Evolutionary conservation across 1,140 invertebrate species (phyloP).

Genomic region (Drosophila nannoptera): DNA sequence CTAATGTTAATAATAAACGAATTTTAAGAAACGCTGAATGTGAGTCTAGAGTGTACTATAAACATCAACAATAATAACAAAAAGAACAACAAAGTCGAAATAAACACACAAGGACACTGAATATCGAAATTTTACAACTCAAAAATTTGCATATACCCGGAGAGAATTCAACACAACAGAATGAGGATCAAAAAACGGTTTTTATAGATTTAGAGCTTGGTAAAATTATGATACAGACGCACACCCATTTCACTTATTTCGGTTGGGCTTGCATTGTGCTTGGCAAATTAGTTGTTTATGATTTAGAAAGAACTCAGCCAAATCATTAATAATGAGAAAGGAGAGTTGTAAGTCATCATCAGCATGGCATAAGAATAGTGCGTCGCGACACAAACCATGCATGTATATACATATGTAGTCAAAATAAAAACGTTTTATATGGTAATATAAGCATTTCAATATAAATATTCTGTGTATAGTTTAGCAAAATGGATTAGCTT

Average conservation of each 20-base stretch:
- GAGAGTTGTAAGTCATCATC: constrained; percentile 10
- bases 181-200: constrained; percentile 15
- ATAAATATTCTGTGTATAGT: constrained; percentile 72
- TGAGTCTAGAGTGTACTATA: constrained; percentile 70
- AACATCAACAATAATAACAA: constrained; percentile 19
- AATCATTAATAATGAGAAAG: constrained; percentile 43
- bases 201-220: constrained; percentile 56
- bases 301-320: constrained; percentile 22
- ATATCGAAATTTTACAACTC: constrained; percentile 51
- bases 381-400: constrained; percentile 11
- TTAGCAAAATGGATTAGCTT: constrained; percentile 74
- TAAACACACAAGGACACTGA: constrained; percentile 33
- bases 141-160: constrained; percentile 28
- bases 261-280: constrained; percentile 60
- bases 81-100: constrained; percentile 6
- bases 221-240: constrained; percentile 48
- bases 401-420: constrained; percentile 14
- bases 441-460: constrained; percentile 54
- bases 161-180: constrained; percentile 17
- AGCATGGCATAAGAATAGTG: constrained; percentile 16
- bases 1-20: constrained; percentile 72
- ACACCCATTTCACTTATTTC: constrained; percentile 44
- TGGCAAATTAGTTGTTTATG: constrained; percentile 30
- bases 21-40: constrained; percentile 77
- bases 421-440: constrained; percentile 56